These are phyloP conservation scores for Melanotaenia trifasciata DNA, from an alignment of 2,797 vertebrate species.

Conservation along the genomic window DNA sequence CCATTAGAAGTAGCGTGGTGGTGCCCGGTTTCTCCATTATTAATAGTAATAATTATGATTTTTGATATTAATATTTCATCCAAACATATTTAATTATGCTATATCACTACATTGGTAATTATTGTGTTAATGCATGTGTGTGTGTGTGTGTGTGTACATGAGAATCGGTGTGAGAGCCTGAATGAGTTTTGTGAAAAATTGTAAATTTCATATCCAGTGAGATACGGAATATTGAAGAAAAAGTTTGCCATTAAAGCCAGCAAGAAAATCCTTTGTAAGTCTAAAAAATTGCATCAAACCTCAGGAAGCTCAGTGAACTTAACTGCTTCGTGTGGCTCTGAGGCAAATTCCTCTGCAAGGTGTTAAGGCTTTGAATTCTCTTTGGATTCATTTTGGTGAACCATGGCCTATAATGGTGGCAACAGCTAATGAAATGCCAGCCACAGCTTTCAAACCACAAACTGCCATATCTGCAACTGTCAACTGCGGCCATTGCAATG, in stretches of 20 bases:
- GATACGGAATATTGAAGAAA: background rate
- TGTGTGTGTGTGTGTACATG: background rate
- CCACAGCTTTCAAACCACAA: background rate
- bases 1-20: too few relatives aligned
- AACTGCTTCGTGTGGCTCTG: background rate
- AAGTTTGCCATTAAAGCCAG: background rate
- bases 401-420: background rate
- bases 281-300: background rate
- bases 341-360: background rate
- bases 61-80: too few relatives aligned
- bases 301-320: background rate
- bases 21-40: too few relatives aligned
- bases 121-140: too few relatives aligned
- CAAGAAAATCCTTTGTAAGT: background rate
- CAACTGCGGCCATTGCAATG: background rate
- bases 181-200: background rate
- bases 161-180: background rate
- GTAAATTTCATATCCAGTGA: background rate
- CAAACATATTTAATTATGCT: too few relatives aligned
- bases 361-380: background rate
- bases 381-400: constrained; percentile 5
- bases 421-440: background rate
- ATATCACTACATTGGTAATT: too few relatives aligned
- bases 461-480: background rate
- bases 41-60: too few relatives aligned